Evolutionary conservation across 92 coral and sea anemone genomes (phyloP), one percentile per base, ranked within the genome.

Genomic region (Meandrina meandrites): DNA sequence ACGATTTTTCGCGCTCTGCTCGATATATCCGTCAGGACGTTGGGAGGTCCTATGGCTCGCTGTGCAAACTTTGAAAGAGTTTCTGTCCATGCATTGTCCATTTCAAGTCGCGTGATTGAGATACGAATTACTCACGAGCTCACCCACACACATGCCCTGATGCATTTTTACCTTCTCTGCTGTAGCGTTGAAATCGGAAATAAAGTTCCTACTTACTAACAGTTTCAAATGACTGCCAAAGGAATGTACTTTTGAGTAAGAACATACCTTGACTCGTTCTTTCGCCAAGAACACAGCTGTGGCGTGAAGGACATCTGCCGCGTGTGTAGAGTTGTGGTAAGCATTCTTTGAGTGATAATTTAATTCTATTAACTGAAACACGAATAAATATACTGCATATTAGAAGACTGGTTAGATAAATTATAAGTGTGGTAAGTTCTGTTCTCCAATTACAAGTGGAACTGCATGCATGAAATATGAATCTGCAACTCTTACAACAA

Each of bases 261-360:
- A 31, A 9, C 85, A 37, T 86, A 96, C 99, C 97, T 96, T 96
- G 50, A 96, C 99, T 75, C 99, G 92, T 79, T 96, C 99, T 76
- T 96, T 96, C 34, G 93, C 94, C 82, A 96, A 88, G 87, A 96
- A 96, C 40, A 95, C 94, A 53, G 99, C 99, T 35, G 99, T 96
- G 13, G 99, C 98, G 82, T 96, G 99, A 0, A 96, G 90, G n/a
- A 96, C 99, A 83, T 96, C 99, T 31, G 99, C 99, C 15, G 99
- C 99, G 84, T 96, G 99, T 24, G 99, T 96, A 31, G 99, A 96
- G 92, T 96, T 96, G 79, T 96, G 99, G 75, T 96, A 96, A 5
- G 99, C 96, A 88, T 97, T 97, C 76, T 86, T 92, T 24, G 93
- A 90, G 90, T 97, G 99, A 88, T 97, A 97, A 76, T 97, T 97